phyloP scores from a whole-genome alignment of 2,888 invertebrate genomes.

The Druceiella hillmani region DNA sequence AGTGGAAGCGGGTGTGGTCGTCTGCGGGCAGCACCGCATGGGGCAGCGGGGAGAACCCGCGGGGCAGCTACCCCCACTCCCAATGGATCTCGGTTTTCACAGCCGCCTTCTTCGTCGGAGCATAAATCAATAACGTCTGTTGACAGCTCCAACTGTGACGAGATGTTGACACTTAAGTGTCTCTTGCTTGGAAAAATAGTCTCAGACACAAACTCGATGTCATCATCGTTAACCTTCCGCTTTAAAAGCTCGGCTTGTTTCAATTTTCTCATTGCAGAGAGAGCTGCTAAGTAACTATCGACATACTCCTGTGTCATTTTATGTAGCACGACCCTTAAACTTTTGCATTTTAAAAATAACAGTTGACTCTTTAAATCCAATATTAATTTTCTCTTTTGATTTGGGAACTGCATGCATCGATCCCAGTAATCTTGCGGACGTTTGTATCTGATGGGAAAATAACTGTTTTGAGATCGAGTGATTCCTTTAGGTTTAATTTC shows the following conservation, averaged over 20 bases:
- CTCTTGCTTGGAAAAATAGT: constrained; percentile 28
- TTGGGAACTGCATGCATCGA: constrained; percentile 38
- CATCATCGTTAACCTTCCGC: constrained; percentile 32
- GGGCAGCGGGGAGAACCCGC: constrained; percentile 37
- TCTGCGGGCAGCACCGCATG: constrained; percentile 40
- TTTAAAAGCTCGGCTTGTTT: constrained; percentile 32
- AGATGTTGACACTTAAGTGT: constrained; percentile 33
- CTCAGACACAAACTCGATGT: constrained; percentile 45
- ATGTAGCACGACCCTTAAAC: constrained; percentile 41
- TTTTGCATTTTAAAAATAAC: constrained; percentile 46
- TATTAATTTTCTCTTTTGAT: constrained; percentile 40
- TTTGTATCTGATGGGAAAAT: constrained; percentile 41
- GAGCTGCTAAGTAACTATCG: constrained; percentile 38
- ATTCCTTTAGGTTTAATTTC: no score
- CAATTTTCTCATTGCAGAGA: constrained; percentile 36
- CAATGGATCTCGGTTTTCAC: constrained; percentile 44
- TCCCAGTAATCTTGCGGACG: constrained; percentile 47
- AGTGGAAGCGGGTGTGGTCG: constrained; percentile 40
- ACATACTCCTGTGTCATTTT: constrained; percentile 41
- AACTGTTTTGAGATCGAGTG: constrained; percentile 28
- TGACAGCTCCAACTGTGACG: constrained; percentile 34
- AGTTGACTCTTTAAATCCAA: constrained; percentile 46
- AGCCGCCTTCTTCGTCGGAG: constrained; percentile 56
- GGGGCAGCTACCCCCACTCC: constrained; percentile 39
- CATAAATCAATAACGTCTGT: constrained; percentile 62